Base-by-base conservation (phyloP, 2,888 invertebrate genomes). In the Cepaea hortensis region DNA sequence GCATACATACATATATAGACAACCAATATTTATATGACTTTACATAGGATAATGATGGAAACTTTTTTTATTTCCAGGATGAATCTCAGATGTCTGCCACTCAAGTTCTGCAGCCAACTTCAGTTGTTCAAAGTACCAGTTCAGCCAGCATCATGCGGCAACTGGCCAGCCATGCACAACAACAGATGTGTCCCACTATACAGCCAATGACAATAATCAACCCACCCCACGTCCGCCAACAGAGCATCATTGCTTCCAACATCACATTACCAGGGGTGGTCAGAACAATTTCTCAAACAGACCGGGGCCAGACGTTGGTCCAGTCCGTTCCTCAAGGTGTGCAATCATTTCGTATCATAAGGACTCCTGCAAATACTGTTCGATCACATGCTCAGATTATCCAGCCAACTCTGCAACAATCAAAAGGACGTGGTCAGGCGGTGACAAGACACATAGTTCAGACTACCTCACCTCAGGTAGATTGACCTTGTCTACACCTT, bases 131-230 rank as follows among this genome's bases (percentile, higher is more conserved):
- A 18, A 73, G 65, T n/a, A 77, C n/a, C 55, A 81, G 81, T 13
- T 85, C 85, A 46, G 68, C 85, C n/a, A 85, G 80, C 73, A 70
- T 85, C 18, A 85, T 85, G 81, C 85, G 80, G 3, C 80, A 85
- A n/a, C 73, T 80, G 18, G 80, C 81, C 20, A 81, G 23, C 65
- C 85, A 85, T 7, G 77, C 80, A 3, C 86, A 82, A 61, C 81
- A 82, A 50, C 77, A 86, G 7, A 20, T 81, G 76, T 82, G 73
- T n/a, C 82, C 82, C 4, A 68, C 81, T 50, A 48, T 61, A 61
- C 86, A 86, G 48, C 75, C 81, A 62, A 86, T 86, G 86, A 86
- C 86, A 7, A 55, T 86, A 15, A 82, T 86, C 20, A 86, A 86
- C 46, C 86, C 86, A n/a, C 86, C 86, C 5, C 77, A 77, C n/a